Evolutionary conservation across 1,140 invertebrate genomes (phyloP).

Genomic region (Paralvinella palmiformis): DNA sequence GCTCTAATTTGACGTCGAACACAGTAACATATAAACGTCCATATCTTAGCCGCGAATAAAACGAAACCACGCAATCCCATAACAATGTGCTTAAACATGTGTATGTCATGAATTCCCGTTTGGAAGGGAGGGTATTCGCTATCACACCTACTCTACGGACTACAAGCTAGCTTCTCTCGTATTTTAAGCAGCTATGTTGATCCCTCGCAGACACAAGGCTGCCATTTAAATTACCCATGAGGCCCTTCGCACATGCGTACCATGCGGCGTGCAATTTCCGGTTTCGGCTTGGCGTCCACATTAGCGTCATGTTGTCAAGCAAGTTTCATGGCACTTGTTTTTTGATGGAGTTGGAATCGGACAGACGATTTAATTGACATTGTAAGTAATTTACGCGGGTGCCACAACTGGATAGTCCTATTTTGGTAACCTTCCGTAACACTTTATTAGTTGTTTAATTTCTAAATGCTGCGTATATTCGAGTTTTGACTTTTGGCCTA

Average conservation of each 20-base stretch:
- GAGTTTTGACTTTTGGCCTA: too few relatives aligned
- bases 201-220: too few relatives aligned
- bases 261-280: not conserved
- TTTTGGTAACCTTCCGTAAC: too few relatives aligned
- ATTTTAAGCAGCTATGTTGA: too few relatives aligned
- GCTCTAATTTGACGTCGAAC: constrained; percentile 90
- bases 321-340: too few relatives aligned
- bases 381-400: too few relatives aligned
- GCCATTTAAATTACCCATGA: constrained; percentile 19
- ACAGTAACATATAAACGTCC: constrained; percentile 95
- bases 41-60: constrained; percentile 89
- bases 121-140: not conserved
- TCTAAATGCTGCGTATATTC: too few relatives aligned
- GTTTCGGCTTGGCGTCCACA: not conserved
- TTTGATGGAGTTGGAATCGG: too few relatives aligned
- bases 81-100: constrained; percentile 93
- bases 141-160: not conserved
- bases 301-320: constrained; percentile 9
- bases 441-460: too few relatives aligned
- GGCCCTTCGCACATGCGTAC: not conserved
- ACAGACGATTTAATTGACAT: too few relatives aligned
- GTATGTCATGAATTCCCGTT: constrained; percentile 18
- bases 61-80: constrained; percentile 94
- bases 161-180: too few relatives aligned
- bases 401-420: too few relatives aligned